Evolutionary conservation across 2,113 vertebrate genomes (phyloP), one percentile per base, ranked within the genome.

Genomic region (Andinoacara biseriatus): DNA sequence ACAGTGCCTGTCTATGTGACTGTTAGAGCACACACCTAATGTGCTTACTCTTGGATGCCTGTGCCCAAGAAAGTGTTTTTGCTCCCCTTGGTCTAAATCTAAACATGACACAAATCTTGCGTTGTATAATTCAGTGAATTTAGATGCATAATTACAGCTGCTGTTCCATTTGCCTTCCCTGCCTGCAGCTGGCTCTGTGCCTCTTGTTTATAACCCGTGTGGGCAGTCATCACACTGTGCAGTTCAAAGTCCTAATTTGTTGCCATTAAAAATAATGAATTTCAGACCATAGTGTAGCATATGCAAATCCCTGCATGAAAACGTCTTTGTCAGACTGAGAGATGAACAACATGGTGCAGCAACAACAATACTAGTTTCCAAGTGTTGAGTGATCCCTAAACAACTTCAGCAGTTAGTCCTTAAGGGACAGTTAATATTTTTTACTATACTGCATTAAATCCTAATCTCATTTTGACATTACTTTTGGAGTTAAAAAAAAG

Each of bases 401-500:
- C 29, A 29, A 1, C 65, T 52, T 5, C 8, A 67, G 63, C 63
- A 67, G 22, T 26, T 72, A 24, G 20, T 15, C 43, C 43, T 49
- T 29, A 29, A 17, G 10, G 15, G 65, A 29, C 5, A 31, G 24
- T 69, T 20, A 2, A 52, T 69, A 11, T 6, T 49, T 49, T 2
- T 49, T 69, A 26, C 40, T 67, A 1, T 49, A 29, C 24, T 29
- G 22, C 43, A 49, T 20, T 49, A 29, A 69, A 69, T 52, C 5
- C 5, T 17, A 49, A 49, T 52, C 24, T 52, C 43, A 0, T 24
- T 0, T 40, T 43, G 22, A 65, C 62, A 43, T 67, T 67, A 26
- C 0, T 0, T 57, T 57, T 57, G 54, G 10, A 22, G 54, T 11
- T n/a, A 4, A 72, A 0, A 0, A 72, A 52, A 72, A 31, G 3